Evolutionary conservation across 2,888 invertebrate genomes (phyloP), one percentile per base, ranked within the genome.

Genomic region (Nomada fabriciana): DNA sequence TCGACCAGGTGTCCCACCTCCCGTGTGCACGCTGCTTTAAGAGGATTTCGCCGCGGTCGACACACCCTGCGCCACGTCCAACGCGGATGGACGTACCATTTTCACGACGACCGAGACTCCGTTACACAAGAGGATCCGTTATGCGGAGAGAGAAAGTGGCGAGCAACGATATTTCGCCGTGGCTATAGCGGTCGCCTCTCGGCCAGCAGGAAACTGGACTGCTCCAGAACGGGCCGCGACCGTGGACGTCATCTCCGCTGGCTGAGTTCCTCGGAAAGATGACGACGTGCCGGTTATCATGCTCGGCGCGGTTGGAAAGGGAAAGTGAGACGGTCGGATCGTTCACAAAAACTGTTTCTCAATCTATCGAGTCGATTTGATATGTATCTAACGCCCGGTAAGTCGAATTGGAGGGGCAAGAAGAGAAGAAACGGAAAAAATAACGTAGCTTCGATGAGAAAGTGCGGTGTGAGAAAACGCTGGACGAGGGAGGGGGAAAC

Each of bases 111-210:
- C 69, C 73, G 80, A 60, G 72, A 65, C 74, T 75, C 87, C 87
- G 88, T 87, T 87, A 88, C 86, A 87, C 87, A 88, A 87, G 84
- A 75, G 83, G 64, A 74, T 70, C 88, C 88, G 88, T 88, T 88
- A 88, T 80, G 86, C 88, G 78, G 88, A 88, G 88, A 88, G 88
- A 88, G 88, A 88, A 88, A 88, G 88, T 88, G 88, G 75, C 80
- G 70, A 72, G 53, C 73, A 86, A 87, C 82, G 86, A 84, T 86
- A 84, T 87, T 87, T 76, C 71, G 70, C 82, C 70, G 68, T 57
- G 67, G 65, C 72, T 71, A 72, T 70, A 75, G 64, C 76, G 74
- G 75, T 73, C 67, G 76, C 81, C 78, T 69, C 70, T 67, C 80
- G 78, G 78, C 47, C 79, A 85, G 67, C 69, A 70, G 68, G 72